phyloP scores from a whole-genome alignment of 2,113 vertebrate species.

The Sander vitreus region DNA sequence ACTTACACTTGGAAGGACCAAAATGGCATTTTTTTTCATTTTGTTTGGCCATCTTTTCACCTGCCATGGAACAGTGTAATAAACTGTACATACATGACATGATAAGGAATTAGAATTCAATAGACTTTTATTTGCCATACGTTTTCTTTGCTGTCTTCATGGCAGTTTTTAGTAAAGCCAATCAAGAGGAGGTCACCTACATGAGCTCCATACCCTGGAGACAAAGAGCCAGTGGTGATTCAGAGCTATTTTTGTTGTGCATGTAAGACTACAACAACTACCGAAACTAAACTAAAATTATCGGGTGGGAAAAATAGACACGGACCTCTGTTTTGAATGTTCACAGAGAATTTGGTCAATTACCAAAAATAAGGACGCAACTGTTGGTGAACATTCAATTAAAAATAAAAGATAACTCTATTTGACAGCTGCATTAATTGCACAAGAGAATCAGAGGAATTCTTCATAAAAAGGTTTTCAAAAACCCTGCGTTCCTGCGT shows the following conservation, averaged over 20 bases:
- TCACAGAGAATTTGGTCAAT: constrained; percentile 2
- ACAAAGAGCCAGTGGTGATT: constrained; percentile 63
- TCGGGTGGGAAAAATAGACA: too few species aligned
- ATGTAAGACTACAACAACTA: background rate
- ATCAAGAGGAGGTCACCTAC: constrained; percentile 51
- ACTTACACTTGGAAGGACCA: constrained; percentile 24
- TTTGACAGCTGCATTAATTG: constrained; percentile 4
- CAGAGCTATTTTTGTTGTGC: constrained; percentile 32
- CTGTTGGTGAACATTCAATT: background rate
- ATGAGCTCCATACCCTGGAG: constrained; percentile 63
- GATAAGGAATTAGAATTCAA: constrained; percentile 16
- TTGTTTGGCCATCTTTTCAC: background rate
- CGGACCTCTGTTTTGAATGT: background rate
- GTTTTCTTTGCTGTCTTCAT: constrained; percentile 35
- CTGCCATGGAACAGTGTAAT: background rate
- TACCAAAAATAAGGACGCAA: constrained; percentile 3
- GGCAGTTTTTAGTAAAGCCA: constrained; percentile 50
- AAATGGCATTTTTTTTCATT: background rate
- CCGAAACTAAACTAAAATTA: background rate
- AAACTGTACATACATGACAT: background rate
- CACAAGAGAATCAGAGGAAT: background rate
- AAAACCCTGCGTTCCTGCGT: background rate
- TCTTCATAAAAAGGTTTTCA: background rate
- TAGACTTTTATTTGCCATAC: constrained; percentile 31
- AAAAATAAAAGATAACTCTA: background rate